These are phyloP conservation scores for Dicranocentrus wangi DNA, from an alignment of 2,888 invertebrate species.

Conservation along the genomic window DNA sequence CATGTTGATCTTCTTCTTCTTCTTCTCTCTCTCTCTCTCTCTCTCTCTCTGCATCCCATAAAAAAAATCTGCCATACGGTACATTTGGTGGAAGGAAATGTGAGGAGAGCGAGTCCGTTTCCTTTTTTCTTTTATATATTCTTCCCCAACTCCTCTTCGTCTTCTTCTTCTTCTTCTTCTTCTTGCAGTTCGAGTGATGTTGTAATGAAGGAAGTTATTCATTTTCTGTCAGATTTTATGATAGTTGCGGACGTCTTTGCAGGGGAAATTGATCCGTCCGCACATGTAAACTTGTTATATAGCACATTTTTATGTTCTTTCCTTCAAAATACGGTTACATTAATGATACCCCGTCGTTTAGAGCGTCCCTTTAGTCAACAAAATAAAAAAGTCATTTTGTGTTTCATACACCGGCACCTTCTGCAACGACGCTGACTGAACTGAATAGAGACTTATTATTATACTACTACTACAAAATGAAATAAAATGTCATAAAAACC, in stretches of 20 bases:
- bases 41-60: neutral
- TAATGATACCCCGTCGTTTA: neutral
- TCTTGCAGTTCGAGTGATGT: neutral
- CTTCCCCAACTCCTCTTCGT: too few species aligned
- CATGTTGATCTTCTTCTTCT: too few species aligned
- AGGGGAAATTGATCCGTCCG: constrained; percentile 2
- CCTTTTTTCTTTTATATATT: too few species aligned
- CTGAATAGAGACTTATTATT: too few species aligned
- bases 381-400: too few species aligned
- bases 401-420: too few species aligned
- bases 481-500: too few species aligned
- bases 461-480: too few species aligned
- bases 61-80: neutral
- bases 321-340: constrained; percentile 1
- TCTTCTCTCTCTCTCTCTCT: too few species aligned
- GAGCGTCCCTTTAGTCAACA: neutral
- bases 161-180: too few species aligned
- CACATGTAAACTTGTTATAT: neutral
- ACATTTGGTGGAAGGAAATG: too few species aligned
- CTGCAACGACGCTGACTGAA: too few species aligned
- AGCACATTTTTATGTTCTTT: constrained; percentile 1
- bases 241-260: neutral
- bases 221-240: constrained; percentile 14
- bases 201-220: constrained; percentile 11
- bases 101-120: neutral